These are phyloP conservation scores for Phacellophora camtschatica DNA, from an alignment of 30 jellyfish, hydroid and myxozoan genomes.

Conservation along the genomic window DNA sequence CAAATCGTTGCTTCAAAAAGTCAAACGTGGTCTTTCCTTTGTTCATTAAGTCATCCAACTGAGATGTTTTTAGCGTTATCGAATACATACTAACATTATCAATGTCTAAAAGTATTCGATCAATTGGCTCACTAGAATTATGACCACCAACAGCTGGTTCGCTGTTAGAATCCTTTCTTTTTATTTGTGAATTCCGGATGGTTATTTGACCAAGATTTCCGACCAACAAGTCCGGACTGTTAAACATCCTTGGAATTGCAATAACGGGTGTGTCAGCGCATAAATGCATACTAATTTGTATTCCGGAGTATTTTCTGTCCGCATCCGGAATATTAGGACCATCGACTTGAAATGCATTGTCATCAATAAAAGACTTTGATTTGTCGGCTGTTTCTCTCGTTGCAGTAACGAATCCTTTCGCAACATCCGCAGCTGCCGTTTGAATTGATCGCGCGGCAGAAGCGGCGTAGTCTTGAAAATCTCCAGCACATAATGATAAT, in stretches of 20 bases:
- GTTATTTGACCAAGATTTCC: conserved; percentile 90
- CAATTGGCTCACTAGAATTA: too few species aligned
- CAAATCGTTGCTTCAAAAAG: conserved; percentile 30
- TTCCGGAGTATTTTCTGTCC: background rate
- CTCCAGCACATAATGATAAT: conserved; percentile 86
- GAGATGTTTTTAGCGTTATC: conserved; percentile 14
- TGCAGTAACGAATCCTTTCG: conserved; percentile 80
- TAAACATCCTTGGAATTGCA: conserved; percentile 69
- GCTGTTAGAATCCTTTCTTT: conserved; percentile 1
- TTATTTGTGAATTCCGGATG: conserved; percentile 49
- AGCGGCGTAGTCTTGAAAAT: conserved; percentile 82
- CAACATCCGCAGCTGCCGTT: conserved; percentile 96
- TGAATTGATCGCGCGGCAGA: conserved; percentile 82
- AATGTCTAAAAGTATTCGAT: conserved; percentile 65
- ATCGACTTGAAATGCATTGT: conserved; percentile 9
- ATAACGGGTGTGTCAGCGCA: conserved; percentile 90
- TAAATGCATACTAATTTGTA: background rate
- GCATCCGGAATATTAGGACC: background rate
- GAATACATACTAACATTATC: conserved; percentile 70
- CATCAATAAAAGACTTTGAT: background rate
- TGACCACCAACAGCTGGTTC: background rate
- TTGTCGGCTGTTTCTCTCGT: background rate
- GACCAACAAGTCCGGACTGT: conserved; percentile 73
- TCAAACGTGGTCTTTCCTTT: conserved; percentile 37
- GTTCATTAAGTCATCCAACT: background rate